A percentile compares a stretch with the other conserved stretches of the same genome.
Conservation (phyloP, 92 coral and sea anemone genomes). For the Scolanthus callimorphus region DNA sequence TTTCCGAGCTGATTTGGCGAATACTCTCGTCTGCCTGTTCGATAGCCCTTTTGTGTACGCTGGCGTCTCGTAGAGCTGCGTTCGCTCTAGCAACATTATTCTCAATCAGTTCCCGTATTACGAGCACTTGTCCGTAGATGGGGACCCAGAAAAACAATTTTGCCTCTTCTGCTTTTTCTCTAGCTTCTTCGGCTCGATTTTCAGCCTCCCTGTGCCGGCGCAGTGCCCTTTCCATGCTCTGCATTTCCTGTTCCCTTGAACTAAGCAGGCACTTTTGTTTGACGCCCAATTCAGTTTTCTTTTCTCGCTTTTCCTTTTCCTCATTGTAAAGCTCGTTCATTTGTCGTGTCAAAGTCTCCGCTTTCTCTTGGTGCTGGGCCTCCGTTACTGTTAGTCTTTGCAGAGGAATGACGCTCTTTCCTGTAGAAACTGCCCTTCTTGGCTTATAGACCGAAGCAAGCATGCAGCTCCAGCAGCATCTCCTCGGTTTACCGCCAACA, state of each 20-base stretch:
- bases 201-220: constrained; percentile 5
- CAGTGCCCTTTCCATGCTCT: neutral
- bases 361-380: constrained; percentile 13
- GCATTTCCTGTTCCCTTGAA: neutral
- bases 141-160: constrained; percentile 4
- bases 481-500: constrained; percentile 33
- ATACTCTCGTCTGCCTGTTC: too few species aligned
- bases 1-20: too few species aligned
- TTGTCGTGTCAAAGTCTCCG: constrained; percentile 26
- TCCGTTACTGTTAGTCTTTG: constrained; percentile 9
- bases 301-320: constrained; percentile 7
- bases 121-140: too few species aligned
- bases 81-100: too few species aligned
- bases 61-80: too few species aligned
- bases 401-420: constrained; percentile 9
- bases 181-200: constrained; percentile 15
- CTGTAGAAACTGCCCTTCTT: constrained; percentile 25
- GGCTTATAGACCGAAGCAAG: constrained; percentile 14
- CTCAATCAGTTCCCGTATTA: too few species aligned
- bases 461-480: constrained; percentile 16
- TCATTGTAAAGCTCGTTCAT: constrained; percentile 33
- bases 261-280: constrained; percentile 1
- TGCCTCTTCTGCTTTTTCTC: constrained; percentile 4
- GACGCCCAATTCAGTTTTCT: neutral
- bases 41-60: too few species aligned